Evolutionary conservation across 2,888 invertebrate species (phyloP).

Genomic region (Calameuta filiformis): DNA sequence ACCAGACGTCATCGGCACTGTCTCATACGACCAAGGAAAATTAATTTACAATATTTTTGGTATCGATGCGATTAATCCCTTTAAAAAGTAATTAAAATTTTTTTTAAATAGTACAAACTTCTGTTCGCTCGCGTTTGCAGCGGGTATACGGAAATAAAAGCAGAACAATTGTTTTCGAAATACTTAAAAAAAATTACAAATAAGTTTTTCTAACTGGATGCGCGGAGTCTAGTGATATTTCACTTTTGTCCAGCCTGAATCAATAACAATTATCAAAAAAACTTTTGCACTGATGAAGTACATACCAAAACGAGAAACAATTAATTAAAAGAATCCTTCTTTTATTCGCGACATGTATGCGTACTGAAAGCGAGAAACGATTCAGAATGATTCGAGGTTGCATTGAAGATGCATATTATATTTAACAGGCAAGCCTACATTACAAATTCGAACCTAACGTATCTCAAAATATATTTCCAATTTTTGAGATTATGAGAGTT

Average conservation of each 20-base stretch:
- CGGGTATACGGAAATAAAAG: background rate
- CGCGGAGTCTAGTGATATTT: background rate
- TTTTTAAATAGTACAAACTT: background rate
- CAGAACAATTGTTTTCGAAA: no score
- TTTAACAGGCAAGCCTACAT: background rate
- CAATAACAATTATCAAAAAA: no score
- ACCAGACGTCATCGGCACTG: background rate
- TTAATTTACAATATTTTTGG: background rate
- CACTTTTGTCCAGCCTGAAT: no score
- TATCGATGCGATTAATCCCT: background rate
- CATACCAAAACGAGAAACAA: background rate
- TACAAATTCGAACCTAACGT: background rate
- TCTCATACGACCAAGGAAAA: no score
- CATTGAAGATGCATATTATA: background rate
- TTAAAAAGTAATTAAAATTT: no score
- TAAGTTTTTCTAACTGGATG: background rate
- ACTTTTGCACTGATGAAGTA: no score
- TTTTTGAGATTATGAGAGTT: background rate
- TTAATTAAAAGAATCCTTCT: background rate
- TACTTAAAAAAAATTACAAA: background rate
- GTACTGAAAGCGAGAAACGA: background rate
- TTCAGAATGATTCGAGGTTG: background rate
- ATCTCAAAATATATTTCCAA: background rate
- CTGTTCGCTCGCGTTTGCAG: background rate
- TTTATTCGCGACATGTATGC: background rate